Base-by-base conservation (phyloP, 1,140 invertebrate genomes). In the Manduca sexta region DNA sequence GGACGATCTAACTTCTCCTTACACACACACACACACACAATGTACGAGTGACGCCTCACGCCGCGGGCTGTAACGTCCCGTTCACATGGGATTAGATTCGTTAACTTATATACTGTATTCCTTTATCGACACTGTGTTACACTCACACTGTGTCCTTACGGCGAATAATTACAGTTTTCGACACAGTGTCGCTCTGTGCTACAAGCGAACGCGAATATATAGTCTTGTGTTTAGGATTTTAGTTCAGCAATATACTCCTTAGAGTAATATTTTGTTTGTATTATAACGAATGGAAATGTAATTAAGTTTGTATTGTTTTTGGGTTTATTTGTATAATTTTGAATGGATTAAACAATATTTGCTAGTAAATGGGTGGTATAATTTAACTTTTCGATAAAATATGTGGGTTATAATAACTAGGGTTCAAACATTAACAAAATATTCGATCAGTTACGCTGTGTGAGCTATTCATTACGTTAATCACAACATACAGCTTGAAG, bases 1-100 rank as follows among this genome's bases (percentile, higher is more conserved):
- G 78, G 78, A 75, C 81, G 81, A 84, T 82, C 81, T 84, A 84
- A 84, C 81, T 82, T 82, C 65, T 68, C 70, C 75, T 76, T 77
- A 65, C 73, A 72, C 71, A 68, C 72, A 64, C 63, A 63, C 61
- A 54, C 51, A 56, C 31, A 57, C 67, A 26, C 21, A 26, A 26
- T 26, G 21, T 26, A 3, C 21, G 21, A 26, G 4, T 26, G 21
- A 26, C 21, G 21, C 21, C 45, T 48, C 52, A 59, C 57, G 67
- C 68, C 69, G 65, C 64, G 59, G 62, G 65, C 59, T 49, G 65
- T 66, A 61, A 66, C 66, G 60, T 54, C 51, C 56, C 65, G 61
- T 73, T 64, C 76, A 65, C 67, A 62, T 56, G 74, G 76, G 70
- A 83, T 83, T 83, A 83, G 71, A 77, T 63, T 66, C 64, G 63